Percentiles rank a stretch among this genome's conserved stretches.
Evolutionary conservation across 2,113 vertebrate species (phyloP).

Genomic region (Eira barbara): DNA sequence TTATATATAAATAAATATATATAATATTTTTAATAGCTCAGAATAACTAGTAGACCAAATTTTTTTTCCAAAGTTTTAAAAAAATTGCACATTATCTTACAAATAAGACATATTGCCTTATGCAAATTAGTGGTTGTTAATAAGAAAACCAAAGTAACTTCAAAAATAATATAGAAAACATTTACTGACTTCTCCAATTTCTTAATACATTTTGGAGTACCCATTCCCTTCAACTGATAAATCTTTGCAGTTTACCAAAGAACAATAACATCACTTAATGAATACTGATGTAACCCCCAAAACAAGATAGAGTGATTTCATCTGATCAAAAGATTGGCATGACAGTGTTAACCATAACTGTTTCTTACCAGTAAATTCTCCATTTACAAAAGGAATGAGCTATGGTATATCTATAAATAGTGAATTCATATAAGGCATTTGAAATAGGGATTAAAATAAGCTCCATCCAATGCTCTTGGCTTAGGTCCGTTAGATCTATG

Average conservation of each 20-base stretch:
- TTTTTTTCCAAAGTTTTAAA: not conserved
- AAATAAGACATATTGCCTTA: not conserved
- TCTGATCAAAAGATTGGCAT: not conserved
- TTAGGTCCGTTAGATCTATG: not conserved
- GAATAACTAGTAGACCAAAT: not conserved
- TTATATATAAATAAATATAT: not conserved
- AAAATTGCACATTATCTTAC: not conserved
- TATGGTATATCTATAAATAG: not conserved
- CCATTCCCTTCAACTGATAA: not conserved
- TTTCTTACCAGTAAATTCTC: not conserved
- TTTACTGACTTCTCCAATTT: not conserved
- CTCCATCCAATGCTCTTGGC: not conserved
- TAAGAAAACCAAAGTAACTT: slow-evolving; percentile 14
- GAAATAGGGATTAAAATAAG: not conserved
- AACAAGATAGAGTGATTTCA: slow-evolving; percentile 7
- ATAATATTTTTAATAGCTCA: slow-evolving; percentile 1
- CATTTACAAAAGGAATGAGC: not conserved
- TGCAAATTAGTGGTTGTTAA: not conserved
- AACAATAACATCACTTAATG: not conserved
- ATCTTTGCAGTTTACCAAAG: not conserved
- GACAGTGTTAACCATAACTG: not conserved
- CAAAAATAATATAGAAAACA: not conserved
- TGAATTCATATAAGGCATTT: not conserved
- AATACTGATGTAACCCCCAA: not conserved
- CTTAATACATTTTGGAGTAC: not conserved